A percentile compares a stretch with the other conserved stretches of the same genome.
These are phyloP conservation scores for Arvicanthis niloticus DNA, from an alignment of 2,113 vertebrate species.

Conservation along the genomic window DNA sequence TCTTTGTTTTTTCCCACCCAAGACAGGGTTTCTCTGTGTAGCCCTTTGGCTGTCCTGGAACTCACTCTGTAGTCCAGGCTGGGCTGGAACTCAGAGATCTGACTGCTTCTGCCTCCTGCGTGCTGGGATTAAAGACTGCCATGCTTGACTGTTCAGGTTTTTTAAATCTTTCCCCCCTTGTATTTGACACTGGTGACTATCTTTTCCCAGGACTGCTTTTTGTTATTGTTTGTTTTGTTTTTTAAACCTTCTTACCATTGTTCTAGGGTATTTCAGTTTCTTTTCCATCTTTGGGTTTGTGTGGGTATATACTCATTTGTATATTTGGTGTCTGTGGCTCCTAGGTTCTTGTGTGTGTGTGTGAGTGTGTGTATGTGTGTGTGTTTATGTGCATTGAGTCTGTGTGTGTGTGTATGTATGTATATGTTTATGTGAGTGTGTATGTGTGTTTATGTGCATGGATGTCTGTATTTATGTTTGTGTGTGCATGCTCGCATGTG, in stretches of 20 bases:
- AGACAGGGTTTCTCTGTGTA: neutral
- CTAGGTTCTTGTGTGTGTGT: neutral
- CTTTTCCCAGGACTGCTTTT: neutral
- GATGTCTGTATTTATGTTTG: neutral
- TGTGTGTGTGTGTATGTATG: neutral
- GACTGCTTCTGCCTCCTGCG: neutral
- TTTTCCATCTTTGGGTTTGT: neutral
- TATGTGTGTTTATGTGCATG: neutral
- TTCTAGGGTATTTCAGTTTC: neutral
- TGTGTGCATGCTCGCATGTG: neutral
- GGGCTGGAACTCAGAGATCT: neutral
- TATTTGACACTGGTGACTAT: neutral
- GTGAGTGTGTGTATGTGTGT: neutral
- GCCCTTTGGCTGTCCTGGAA: neutral
- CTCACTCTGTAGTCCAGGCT: neutral
- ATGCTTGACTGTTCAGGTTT: neutral
- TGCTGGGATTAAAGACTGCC: neutral
- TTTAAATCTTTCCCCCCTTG: neutral
- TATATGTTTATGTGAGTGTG: no score
- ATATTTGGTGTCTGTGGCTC: neutral
- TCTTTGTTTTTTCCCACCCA: neutral
- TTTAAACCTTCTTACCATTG: neutral
- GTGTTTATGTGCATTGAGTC: no score
- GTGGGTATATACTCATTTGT: neutral
- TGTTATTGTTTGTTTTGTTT: neutral